Percentiles rank a stretch among this genome's conserved stretches.
These are phyloP conservation scores for Scylla paramamosain DNA, from an alignment of 1,140 invertebrate species.

Conservation along the genomic window DNA sequence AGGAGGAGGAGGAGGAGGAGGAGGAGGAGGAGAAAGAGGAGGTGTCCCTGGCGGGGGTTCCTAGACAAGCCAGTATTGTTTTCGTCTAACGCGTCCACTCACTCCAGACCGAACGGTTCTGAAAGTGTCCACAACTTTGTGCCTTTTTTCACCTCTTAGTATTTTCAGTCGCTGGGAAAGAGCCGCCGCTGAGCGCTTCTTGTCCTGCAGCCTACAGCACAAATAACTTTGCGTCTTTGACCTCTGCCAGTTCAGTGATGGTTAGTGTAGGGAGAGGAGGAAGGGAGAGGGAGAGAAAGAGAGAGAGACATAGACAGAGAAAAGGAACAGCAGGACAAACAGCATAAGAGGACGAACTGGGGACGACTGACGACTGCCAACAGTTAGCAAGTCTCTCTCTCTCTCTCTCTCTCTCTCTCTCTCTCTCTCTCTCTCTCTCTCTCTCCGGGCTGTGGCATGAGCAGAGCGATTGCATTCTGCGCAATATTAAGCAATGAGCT, in stretches of 20 bases:
- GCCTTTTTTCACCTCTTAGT: constrained; percentile 5
- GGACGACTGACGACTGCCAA: not conserved
- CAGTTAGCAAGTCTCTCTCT: constrained; percentile 17
- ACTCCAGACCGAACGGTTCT: constrained; percentile 39
- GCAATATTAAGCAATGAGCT: constrained; percentile 64
- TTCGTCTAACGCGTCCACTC: constrained; percentile 31
- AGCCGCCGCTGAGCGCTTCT: not conserved
- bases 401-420: constrained; percentile 50
- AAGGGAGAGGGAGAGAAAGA: too few relatives aligned
- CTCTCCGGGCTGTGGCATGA: constrained; percentile 42
- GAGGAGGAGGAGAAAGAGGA: constrained; percentile 40
- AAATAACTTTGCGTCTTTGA: not conserved
- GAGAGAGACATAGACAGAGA: too few relatives aligned
- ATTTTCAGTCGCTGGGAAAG: not conserved
- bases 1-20: constrained; percentile 25
- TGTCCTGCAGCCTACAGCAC: not conserved
- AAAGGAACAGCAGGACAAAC: not conserved
- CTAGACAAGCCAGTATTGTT: constrained; percentile 57
- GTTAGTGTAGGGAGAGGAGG: not conserved
- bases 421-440: constrained; percentile 48
- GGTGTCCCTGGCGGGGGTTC: not conserved
- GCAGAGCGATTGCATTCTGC: constrained; percentile 49
- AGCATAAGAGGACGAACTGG: not conserved
- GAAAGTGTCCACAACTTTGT: constrained; percentile 33
- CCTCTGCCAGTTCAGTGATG: not conserved